Base-by-base conservation (phyloP, 2,113 vertebrate species). In the Cebidichthys violaceus region DNA sequence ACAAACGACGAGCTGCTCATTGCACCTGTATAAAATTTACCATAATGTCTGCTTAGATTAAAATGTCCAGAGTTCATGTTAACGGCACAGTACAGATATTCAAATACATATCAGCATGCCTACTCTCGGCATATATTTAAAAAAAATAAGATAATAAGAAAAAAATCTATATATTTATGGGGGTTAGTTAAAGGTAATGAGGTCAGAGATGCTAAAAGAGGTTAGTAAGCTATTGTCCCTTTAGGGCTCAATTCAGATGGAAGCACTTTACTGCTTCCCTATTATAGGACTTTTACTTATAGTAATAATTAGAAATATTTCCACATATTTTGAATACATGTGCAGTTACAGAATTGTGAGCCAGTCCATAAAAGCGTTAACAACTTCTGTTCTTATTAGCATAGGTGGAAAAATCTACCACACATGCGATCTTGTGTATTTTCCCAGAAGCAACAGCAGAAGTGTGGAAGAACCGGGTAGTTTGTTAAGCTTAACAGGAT, bases 151-250 rank as follows among this genome's bases (percentile, higher is more conserved):
- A 41, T 15, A 43, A 17, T 17, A 64, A 31, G 8, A 54, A 59
- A 62, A 3, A 33, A 20, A 65, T 11, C 9, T 10, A 45, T 37
- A 35, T 37, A 61, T 76, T 62, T 31, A 27, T 57, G 17, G 27
- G 18, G 11, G 14, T 41, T 45, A 54, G 31, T 54, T 33, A 67
- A 68, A 81, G 39, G 77, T 57, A 33, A 76, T 39, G 15, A 73
- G 54, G 81, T 84, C 70, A 75, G 35, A 55, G 29, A 55, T 54
- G 24, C 31, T 73, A 18, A 57, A 47, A 54, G 24, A 50, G 10
- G 35, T 73, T 43, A 27, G 52, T 6, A 14, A 18, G 27, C 55
- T 62, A 45, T 50, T 70, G 24, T 61, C 69, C 43, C 43, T 62
- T 55, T 18, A 15, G 55, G 59, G 52, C 52, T 77, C 29, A 11